A percentile compares a stretch with the other conserved stretches of the same genome.
Evolutionary conservation across 2,888 invertebrate species (phyloP).

Genomic region (Lacanobia oleracea): DNA sequence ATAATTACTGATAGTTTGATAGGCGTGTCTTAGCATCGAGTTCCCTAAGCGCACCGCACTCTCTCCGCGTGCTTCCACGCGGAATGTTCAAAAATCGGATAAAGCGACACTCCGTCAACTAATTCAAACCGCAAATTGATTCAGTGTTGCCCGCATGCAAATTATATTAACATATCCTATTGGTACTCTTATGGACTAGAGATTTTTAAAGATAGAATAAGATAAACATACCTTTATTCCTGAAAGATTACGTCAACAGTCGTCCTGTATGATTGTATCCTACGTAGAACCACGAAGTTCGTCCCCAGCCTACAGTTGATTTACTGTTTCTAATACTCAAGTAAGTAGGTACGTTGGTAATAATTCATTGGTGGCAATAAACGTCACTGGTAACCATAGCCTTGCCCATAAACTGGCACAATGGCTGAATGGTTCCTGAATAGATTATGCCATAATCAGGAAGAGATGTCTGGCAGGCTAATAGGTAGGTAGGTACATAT

Average conservation of each 20-base stretch:
- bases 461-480: not conserved
- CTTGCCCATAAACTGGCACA: slow-evolving; percentile 22
- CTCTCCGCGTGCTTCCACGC: too few relatives aligned
- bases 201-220: too few relatives aligned
- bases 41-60: too few relatives aligned
- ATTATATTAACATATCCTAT: too few relatives aligned
- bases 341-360: slow-evolving; percentile 3
- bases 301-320: slow-evolving; percentile 19
- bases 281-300: not conserved
- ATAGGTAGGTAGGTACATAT: not conserved
- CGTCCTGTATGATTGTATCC: not conserved
- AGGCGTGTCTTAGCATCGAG: too few relatives aligned
- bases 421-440: not conserved
- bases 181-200: too few relatives aligned
- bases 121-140: too few relatives aligned
- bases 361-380: slow-evolving; percentile 41
- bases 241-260: not conserved
- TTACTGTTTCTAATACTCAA: slow-evolving; percentile 35
- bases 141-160: too few relatives aligned
- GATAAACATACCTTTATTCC: too few relatives aligned
- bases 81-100: too few relatives aligned
- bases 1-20: too few relatives aligned
- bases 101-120: too few relatives aligned
- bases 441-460: slow-evolving; percentile 19
- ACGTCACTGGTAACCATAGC: slow-evolving; percentile 36